Conservation (phyloP, 2,888 invertebrate genomes). For the Pedicia rivosa region DNA sequence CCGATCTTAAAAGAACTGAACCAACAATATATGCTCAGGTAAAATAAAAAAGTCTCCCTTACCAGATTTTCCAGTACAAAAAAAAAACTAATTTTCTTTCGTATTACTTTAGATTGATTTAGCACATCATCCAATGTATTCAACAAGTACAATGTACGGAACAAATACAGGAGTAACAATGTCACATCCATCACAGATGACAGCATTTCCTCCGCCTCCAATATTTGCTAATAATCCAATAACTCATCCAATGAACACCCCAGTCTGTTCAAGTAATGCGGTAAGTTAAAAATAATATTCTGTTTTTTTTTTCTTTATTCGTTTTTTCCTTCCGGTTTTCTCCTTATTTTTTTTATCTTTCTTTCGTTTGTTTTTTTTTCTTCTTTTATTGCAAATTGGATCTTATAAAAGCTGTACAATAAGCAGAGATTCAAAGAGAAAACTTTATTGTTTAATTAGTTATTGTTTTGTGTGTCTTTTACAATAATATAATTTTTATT, state of each 20-base stretch:
- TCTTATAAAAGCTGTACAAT: too few relatives aligned
- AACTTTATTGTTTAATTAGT: too few relatives aligned
- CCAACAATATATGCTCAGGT: slow-evolving; percentile 33
- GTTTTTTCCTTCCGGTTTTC: too few relatives aligned
- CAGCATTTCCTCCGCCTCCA: slow-evolving; percentile 28
- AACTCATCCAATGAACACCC: slow-evolving; percentile 12
- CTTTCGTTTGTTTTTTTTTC: too few relatives aligned
- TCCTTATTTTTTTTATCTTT: too few relatives aligned
- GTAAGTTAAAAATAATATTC: too few relatives aligned
- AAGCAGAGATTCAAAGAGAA: too few relatives aligned
- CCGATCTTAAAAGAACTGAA: slow-evolving; percentile 28
- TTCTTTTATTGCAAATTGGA: too few relatives aligned
- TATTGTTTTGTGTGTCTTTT: too few relatives aligned
- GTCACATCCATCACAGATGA: slow-evolving; percentile 32
- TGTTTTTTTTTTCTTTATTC: too few relatives aligned
- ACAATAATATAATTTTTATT: too few relatives aligned
- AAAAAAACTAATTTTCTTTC: neutral
- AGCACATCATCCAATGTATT: slow-evolving; percentile 29
- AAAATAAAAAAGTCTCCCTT: slow-evolving; percentile 20
- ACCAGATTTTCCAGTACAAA: neutral
- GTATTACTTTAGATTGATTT: slow-evolving; percentile 25
- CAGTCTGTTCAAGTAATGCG: neutral
- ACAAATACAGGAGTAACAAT: slow-evolving; percentile 29
- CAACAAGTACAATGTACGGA: slow-evolving; percentile 29
- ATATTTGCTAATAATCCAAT: slow-evolving; percentile 22